These are phyloP conservation scores for Sturmia bella DNA, from an alignment of 2,888 invertebrate species.

Conservation along the genomic window DNA sequence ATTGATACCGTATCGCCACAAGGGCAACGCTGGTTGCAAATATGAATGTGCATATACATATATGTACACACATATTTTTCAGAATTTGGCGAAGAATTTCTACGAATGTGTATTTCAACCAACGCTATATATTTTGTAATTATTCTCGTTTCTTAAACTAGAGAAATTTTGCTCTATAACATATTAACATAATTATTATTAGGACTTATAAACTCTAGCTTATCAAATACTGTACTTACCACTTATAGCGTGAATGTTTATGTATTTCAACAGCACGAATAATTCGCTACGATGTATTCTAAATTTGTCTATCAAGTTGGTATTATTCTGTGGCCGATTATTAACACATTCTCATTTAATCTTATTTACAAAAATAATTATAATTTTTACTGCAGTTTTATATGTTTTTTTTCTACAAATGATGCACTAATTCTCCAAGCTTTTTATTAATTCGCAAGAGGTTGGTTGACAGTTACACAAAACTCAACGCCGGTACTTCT, in stretches of 20 bases:
- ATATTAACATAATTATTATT: too few species aligned
- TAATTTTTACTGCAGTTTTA: not conserved
- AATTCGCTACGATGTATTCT: constrained; percentile 31
- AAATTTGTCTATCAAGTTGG: constrained; percentile 28
- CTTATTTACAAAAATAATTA: not conserved
- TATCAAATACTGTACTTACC: constrained; percentile 11
- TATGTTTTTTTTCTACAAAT: constrained; percentile 11
- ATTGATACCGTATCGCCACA: too few species aligned
- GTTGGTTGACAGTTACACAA: constrained; percentile 25
- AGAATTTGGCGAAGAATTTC: too few species aligned
- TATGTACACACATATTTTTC: not conserved
- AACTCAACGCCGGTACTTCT: not conserved
- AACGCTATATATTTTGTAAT: not conserved
- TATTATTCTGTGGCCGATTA: constrained; percentile 1
- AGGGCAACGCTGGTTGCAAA: too few species aligned
- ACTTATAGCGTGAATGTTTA: constrained; percentile 10
- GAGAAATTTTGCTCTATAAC: not conserved
- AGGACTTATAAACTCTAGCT: not conserved
- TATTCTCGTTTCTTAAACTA: not conserved
- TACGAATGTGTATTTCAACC: too few species aligned
- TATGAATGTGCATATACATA: not conserved
- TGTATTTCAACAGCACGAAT: constrained; percentile 38
- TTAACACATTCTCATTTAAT: constrained; percentile 20
- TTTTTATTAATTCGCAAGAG: constrained; percentile 24
- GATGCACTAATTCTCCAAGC: constrained; percentile 10